These are phyloP conservation scores for Leptopterna dolabrata DNA, from an alignment of 2,888 invertebrate species.

Conservation along the genomic window DNA sequence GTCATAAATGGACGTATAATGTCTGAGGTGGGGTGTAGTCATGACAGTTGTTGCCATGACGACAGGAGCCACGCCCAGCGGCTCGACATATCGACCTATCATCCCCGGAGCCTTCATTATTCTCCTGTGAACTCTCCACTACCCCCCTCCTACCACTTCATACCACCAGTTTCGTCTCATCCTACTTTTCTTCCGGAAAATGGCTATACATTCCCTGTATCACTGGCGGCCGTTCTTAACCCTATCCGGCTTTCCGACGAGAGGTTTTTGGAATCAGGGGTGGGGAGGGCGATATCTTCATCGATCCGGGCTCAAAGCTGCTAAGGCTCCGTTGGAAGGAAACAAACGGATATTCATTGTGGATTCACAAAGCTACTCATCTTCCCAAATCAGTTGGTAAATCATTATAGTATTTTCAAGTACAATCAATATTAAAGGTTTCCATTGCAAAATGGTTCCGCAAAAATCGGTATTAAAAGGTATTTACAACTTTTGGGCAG, in stretches of 20 bases:
- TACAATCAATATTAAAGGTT: too few species aligned
- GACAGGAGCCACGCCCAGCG: constrained; percentile 53
- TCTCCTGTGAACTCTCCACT: neutral
- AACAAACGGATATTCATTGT: too few species aligned
- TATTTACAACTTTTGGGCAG: too few species aligned
- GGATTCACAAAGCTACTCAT: too few species aligned
- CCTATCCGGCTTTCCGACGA: constrained; percentile 5
- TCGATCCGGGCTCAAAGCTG: neutral
- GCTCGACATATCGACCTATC: constrained; percentile 47
- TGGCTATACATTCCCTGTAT: constrained; percentile 51
- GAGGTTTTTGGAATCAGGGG: neutral
- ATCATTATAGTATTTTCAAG: too few species aligned
- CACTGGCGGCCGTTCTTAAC: constrained; percentile 27
- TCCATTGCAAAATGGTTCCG: too few species aligned
- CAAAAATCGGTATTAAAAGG: too few species aligned
- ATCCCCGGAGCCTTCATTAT: constrained; percentile 43
- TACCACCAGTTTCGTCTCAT: neutral
- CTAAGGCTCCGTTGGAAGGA: neutral
- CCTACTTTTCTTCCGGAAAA: constrained; percentile 41
- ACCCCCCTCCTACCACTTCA: too few species aligned
- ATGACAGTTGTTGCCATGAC: constrained; percentile 53
- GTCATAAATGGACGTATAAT: constrained; percentile 51
- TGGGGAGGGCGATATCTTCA: neutral
- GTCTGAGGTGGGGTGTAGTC: constrained; percentile 49
- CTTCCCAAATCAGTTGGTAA: too few species aligned